Evolutionary conservation across 1,140 invertebrate genomes (phyloP).

Genomic region (Rhizoglyphus robini): DNA sequence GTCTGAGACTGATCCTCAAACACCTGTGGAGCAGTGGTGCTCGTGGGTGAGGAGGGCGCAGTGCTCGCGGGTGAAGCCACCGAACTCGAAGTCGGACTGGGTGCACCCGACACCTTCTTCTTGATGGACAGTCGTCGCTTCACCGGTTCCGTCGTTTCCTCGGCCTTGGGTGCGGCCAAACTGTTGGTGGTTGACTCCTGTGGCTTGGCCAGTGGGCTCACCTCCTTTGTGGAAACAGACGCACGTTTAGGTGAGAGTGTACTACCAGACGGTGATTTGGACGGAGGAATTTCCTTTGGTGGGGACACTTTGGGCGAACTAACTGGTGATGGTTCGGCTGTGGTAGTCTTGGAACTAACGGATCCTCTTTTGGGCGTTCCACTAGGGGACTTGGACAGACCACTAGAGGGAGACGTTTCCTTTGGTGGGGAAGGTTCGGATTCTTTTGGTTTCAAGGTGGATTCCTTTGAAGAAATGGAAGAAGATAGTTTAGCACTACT

Average conservation of each 20-base stretch:
- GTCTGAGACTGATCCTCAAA: not conserved
- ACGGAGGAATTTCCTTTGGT: not conserved
- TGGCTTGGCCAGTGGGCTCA: not conserved
- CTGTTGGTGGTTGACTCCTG: constrained; percentile 16
- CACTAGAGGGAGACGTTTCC: too few species aligned
- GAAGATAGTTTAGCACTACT: not conserved
- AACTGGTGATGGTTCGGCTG: not conserved
- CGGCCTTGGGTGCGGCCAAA: constrained; percentile 26
- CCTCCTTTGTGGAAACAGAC: not conserved
- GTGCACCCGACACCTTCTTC: constrained; percentile 23
- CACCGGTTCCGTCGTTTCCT: constrained; percentile 24
- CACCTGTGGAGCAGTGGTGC: constrained; percentile 26
- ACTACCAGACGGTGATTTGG: not conserved
- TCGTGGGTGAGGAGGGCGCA: constrained; percentile 26
- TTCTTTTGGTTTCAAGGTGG: constrained; percentile 8
- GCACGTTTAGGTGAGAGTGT: not conserved
- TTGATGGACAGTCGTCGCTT: constrained; percentile 25
- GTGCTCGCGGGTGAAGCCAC: not conserved
- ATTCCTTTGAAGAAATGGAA: constrained; percentile 6
- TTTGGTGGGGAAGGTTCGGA: not conserved
- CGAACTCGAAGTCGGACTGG: not conserved
- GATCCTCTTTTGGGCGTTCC: not conserved
- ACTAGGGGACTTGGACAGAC: not conserved
- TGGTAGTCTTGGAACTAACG: not conserved
- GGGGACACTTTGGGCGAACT: not conserved